Percentiles rank a stretch among this genome's conserved stretches.
Evolutionary conservation across 2,888 invertebrate species (phyloP).

Genomic region (Rhorus exstirpatorius): DNA sequence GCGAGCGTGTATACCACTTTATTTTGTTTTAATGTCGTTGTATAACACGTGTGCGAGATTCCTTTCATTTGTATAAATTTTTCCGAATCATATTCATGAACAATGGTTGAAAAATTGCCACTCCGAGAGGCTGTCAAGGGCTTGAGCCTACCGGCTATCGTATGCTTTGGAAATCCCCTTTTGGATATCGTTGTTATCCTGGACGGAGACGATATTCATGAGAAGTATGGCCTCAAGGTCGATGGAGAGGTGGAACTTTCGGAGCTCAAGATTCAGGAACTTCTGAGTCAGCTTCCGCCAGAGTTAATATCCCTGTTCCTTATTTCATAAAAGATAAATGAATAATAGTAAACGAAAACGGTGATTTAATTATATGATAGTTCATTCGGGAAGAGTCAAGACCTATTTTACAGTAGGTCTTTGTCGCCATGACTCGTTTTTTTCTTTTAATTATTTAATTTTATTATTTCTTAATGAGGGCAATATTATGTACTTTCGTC

Average conservation of each 20-base stretch:
- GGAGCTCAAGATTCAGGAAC: conserved; percentile 76
- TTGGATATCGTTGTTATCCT: conserved; percentile 80
- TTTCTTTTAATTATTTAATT: too few species aligned
- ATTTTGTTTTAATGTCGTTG: too few species aligned
- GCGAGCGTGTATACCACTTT: too few species aligned
- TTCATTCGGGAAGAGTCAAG: background rate
- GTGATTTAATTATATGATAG: background rate
- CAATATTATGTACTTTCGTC: too few species aligned
- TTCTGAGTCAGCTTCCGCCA: conserved; percentile 77
- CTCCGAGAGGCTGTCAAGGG: conserved; percentile 71
- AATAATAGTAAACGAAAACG: background rate
- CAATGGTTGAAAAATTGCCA: conserved; percentile 75
- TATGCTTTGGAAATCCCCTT: conserved; percentile 84
- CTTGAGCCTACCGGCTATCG: conserved; percentile 78
- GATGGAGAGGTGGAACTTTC: conserved; percentile 82
- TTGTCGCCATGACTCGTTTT: too few species aligned
- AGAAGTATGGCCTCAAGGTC: conserved; percentile 79
- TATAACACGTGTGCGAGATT: too few species aligned
- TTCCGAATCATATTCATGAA: conserved; percentile 27
- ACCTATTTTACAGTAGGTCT: too few species aligned
- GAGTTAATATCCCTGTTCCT: conserved; percentile 76
- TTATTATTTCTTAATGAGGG: too few species aligned
- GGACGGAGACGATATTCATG: conserved; percentile 77
- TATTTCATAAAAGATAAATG: background rate
- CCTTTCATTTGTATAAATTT: conserved; percentile 1